Evolutionary conservation across 2,888 invertebrate species (phyloP), one percentile per base, ranked within the genome.

Genomic region (Papilio protenor): DNA sequence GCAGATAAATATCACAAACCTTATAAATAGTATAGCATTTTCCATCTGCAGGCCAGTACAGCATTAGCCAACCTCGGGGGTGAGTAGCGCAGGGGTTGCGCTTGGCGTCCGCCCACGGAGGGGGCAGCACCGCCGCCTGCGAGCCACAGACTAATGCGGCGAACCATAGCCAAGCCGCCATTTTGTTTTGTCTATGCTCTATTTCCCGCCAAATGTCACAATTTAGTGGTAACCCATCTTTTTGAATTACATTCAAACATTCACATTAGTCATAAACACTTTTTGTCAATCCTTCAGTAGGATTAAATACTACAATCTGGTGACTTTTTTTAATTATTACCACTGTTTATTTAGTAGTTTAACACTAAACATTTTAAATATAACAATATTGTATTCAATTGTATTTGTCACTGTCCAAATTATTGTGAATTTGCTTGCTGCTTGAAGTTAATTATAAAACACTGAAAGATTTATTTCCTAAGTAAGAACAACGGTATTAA

Each of bases 1-100:
- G 21, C 2, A 69, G 40, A 45, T 69, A 40, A 40, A 69, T 47
- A 47, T 47, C 14, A 86, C 85, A 76, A 81, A 96, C 96, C 95
- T 97, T 96, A 87, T 98, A 98, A 90, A 98, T 98, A 88, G 97
- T 97, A 89, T 98, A 98, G 92, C 98, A 98, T 90, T 97, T 96
- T 80, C 97, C 97, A 87, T 98, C 96, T 1, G 96, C 95, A 12
- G 97, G 97, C 98, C 98, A 98, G 89, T 96, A 98, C 77, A 98
- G 95, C 87, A 98, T 95, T 85, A 98, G 97, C 98, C 98, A 98
- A 71, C 98, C 98, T 80, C 97, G 95, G 0, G 97, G 96, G 88
- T 97, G 96, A 3, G 96, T 93, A 5, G 98, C 97, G 84, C 98
- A 98, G 0, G 98, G 98, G 90, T 98, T 98, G 84, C 96, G 95